These are phyloP conservation scores for Drosophila neotestacea DNA, from an alignment of 2,888 invertebrate genomes.

Conservation along the genomic window DNA sequence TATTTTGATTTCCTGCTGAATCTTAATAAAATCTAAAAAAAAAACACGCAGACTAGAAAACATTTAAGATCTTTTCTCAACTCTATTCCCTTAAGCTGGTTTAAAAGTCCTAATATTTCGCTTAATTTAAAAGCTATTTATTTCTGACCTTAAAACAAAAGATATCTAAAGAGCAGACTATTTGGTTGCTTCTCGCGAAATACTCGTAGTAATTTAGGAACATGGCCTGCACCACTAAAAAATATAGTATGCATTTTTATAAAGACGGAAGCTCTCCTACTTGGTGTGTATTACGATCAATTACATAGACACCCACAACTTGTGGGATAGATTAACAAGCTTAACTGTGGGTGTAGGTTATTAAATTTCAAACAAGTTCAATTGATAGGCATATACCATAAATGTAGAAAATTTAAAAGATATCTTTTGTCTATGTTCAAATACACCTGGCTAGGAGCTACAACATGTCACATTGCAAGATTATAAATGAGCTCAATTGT, in stretches of 20 bases:
- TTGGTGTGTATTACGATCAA: conserved; percentile 3
- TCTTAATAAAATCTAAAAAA: background rate
- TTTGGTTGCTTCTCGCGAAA: too few relatives aligned
- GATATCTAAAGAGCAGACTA: too few relatives aligned
- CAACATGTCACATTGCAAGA: background rate
- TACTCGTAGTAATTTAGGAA: background rate
- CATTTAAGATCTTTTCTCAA: too few relatives aligned
- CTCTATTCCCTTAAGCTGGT: too few relatives aligned
- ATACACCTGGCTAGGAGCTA: background rate
- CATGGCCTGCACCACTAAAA: background rate
- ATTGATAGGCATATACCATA: background rate
- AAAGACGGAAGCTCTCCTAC: conserved; percentile 7
- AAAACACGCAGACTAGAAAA: too few relatives aligned
- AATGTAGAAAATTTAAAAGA: background rate
- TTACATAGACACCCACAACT: conserved; percentile 19
- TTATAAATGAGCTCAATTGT: conserved; percentile 13
- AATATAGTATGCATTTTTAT: background rate
- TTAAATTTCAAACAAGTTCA: conserved; percentile 9
- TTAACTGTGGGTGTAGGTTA: conserved; percentile 1
- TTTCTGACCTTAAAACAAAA: too few relatives aligned
- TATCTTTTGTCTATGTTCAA: background rate
- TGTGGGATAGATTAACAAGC: conserved; percentile 2
- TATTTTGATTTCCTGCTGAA: background rate
- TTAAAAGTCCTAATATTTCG: too few relatives aligned
- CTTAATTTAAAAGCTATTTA: too few relatives aligned